Base-by-base conservation (phyloP, 2,888 invertebrate species). In the Pasiphila rectangulata region DNA sequence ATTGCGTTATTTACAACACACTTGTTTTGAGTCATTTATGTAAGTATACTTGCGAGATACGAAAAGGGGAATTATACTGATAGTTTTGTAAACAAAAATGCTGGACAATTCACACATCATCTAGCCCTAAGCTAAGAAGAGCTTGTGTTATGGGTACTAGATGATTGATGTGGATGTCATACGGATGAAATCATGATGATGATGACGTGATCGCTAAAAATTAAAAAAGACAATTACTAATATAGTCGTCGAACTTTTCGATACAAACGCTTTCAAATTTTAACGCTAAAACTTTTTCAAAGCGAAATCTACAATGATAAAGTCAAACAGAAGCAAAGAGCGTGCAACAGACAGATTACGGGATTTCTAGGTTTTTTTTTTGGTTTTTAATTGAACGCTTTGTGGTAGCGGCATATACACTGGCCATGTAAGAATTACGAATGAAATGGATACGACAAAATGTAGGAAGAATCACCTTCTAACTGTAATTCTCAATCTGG, bases 341-440 rank as follows among this genome's bases (percentile, higher is more conserved):
- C 46, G 29, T 59, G 41, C 46, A 56, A 61, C 69, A 69, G 68
- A 67, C 67, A 73, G 78, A 81, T 81, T 79, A 80, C 39, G 41
- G 56, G 48, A 27, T 50, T 30, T 44, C 43, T 44, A 37, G 15
- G 38, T 40, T 77, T 82, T 82, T 81, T 75, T 32, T 17, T 17
- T n/a, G n/a, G 72, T 72, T 75, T 75, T 69, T 76, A 73, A 80
- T 78, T 79, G 71, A 68, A 67, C 64, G 77, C 81, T 83, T 82
- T 83, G 79, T 77, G 72, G 62, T 50, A 37, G 57, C 51, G 57
- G 1, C 23, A 67, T 63, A 68, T 63, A 63, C n/a, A n/a, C n/a
- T n/a, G n/a, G n/a, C n/a, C n/a, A n/a, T n/a, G n/a, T n/a, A n/a
- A n/a, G 17, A 32, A 19, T 5, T 9, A 1, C 1, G 9, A 13